Conservation (phyloP, 2,888 invertebrate genomes). For the Hydrotaea diabolus region DNA sequence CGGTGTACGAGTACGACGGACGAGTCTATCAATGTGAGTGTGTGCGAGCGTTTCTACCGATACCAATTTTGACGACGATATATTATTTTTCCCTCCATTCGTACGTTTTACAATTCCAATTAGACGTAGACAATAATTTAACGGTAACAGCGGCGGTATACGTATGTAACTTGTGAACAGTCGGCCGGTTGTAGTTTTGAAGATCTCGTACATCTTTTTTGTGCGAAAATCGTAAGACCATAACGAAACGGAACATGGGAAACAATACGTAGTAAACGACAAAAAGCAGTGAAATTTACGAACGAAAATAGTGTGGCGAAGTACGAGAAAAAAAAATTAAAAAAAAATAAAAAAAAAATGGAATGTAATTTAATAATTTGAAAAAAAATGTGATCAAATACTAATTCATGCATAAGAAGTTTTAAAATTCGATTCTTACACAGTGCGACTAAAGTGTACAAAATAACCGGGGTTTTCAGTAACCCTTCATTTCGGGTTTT, state of each 20-base stretch:
- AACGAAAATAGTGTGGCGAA: neutral
- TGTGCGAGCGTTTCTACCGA: constrained; percentile 28
- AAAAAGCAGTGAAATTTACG: too few species aligned
- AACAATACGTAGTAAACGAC: neutral
- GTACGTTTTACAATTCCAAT: constrained; percentile 36
- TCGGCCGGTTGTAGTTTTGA: neutral
- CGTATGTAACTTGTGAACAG: constrained; percentile 6
- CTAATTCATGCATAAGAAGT: too few species aligned
- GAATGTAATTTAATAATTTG: too few species aligned
- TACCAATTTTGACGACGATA: neutral
- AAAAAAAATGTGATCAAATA: too few species aligned
- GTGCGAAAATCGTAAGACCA: neutral
- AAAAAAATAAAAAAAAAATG: neutral
- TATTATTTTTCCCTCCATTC: neutral
- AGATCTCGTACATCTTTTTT: neutral
- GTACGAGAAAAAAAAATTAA: neutral
- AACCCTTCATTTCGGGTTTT: too few species aligned
- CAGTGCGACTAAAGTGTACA: too few species aligned
- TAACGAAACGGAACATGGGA: neutral
- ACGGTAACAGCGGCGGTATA: constrained; percentile 48
- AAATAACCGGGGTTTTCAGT: too few species aligned
- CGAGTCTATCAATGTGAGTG: neutral
- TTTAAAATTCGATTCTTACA: too few species aligned
- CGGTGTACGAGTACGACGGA: too few species aligned
- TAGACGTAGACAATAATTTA: constrained; percentile 60